Evolutionary conservation across 2,888 invertebrate species (phyloP).

Genomic region (Drosophila siamana): DNA sequence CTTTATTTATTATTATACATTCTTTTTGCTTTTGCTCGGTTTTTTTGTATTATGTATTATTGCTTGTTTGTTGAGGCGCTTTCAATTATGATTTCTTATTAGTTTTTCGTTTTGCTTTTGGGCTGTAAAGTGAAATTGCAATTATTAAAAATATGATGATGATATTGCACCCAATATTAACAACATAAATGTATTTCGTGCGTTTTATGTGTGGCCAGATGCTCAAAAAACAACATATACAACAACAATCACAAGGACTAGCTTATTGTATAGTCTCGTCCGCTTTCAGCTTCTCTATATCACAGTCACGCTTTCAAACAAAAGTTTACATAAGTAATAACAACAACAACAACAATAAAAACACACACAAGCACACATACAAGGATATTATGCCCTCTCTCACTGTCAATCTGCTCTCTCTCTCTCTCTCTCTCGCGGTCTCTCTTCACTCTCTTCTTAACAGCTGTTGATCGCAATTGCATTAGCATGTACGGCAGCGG

Average conservation of each 20-base stretch:
- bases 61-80: conserved; percentile 56
- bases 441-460: conserved; percentile 11
- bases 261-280: not conserved
- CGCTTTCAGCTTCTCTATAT: conserved; percentile 7
- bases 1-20: conserved; percentile 5
- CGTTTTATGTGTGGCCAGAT: conserved; percentile 21
- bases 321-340: conserved; percentile 8
- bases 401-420: not conserved
- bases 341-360: conserved; percentile 13
- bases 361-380: not conserved
- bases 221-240: conserved; percentile 39
- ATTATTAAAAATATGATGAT: conserved; percentile 24
- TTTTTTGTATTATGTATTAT: conserved; percentile 36
- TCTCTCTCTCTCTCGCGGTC: not conserved
- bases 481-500: conserved; percentile 23
- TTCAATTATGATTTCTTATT: conserved; percentile 34
- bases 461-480: conserved; percentile 64
- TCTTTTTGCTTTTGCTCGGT: conserved; percentile 14
- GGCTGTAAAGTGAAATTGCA: conserved; percentile 45
- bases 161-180: conserved; percentile 9
- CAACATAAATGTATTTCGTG: not conserved
- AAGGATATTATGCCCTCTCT: conserved; percentile 18
- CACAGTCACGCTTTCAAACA: conserved; percentile 8
- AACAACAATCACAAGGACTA: conserved; percentile 31
- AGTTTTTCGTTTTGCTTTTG: conserved; percentile 13